Evolutionary conservation across 2,888 invertebrate genomes (phyloP), one percentile per base, ranked within the genome.

Genomic region (Sinodicranocentrus sp.): DNA sequence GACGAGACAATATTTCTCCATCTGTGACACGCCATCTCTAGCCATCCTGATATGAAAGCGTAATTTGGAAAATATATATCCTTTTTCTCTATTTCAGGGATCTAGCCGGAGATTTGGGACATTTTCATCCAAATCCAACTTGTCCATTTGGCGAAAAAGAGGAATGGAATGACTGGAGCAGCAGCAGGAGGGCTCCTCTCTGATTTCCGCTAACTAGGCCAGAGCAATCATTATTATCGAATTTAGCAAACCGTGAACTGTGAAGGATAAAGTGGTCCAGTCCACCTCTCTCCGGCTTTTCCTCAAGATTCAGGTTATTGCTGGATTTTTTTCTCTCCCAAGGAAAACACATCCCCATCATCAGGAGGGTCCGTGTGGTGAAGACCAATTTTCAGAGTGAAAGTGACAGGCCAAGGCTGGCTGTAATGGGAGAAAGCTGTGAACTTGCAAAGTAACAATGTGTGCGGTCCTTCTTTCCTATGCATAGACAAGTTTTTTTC

Each of bases 1-100:
- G 57, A 57, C 57, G 57, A 57, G 57, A 57, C 57, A 23, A 57
- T 57, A 48, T 48, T 48, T n/a, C 15, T 48, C 48, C 48, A 48
- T 48, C 48, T 48, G 48, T 48, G 48, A 48, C 48, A 48, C 48
- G 15, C 13, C 33, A 33, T 6, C 33, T 33, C 33, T 33, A 33
- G 5, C 10, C 33, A n/a, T n/a, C n/a, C n/a, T n/a, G n/a, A n/a
- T n/a, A n/a, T n/a, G n/a, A n/a, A n/a, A n/a, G n/a, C n/a, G n/a
- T n/a, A n/a, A n/a, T n/a, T n/a, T n/a, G n/a, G n/a, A n/a, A n/a
- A n/a, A n/a, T n/a, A n/a, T n/a, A n/a, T n/a, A n/a, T n/a, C n/a
- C 48, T 48, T n/a, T 48, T n/a, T 48, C 48, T 48, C 15, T 48
- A 48, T 48, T n/a, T 6, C 33, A 33, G 33, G 33, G 33, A 33